A percentile compares a stretch with the other conserved stretches of the same genome.
Conservation (phyloP, 64 coral and sea anemone genomes). For the Actinia tenebrosa region DNA sequence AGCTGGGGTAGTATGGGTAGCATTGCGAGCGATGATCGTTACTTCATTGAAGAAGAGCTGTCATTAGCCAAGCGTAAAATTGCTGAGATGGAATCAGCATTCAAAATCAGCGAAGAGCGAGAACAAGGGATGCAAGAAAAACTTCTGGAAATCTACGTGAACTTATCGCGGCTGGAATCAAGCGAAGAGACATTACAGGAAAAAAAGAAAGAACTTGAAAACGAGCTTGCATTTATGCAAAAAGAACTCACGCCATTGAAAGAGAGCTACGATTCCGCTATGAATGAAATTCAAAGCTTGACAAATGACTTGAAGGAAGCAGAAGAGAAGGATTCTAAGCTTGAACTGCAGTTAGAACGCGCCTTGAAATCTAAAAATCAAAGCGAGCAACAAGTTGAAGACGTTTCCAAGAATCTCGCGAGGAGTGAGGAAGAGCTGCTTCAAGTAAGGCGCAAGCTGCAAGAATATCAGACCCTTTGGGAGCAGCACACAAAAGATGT, state of each 20-base stretch:
- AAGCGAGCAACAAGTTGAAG: conserved; percentile 71
- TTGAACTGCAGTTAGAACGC: conserved; percentile 68
- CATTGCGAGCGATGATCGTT: conserved; percentile 11
- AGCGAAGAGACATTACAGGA: conserved; percentile 74
- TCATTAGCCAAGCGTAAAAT: conserved; percentile 65
- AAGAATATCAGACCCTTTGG: conserved; percentile 80
- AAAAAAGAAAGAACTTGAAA: conserved; percentile 86
- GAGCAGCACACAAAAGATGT: conserved; percentile 72
- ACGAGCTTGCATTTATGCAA: conserved; percentile 75
- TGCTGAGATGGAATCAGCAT: conserved; percentile 52
- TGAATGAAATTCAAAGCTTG: conserved; percentile 70
- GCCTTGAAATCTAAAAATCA: conserved; percentile 64
- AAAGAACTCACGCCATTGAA: conserved; percentile 79
- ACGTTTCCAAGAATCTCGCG: conserved; percentile 36
- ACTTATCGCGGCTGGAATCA: conserved; percentile 79
- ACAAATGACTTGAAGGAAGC: conserved; percentile 47
- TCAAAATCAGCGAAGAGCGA: conserved; percentile 51
- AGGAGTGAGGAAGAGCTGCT: conserved; percentile 87
- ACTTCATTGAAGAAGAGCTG: conserved; percentile 70
- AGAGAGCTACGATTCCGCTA: conserved; percentile 67
- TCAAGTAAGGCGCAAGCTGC: conserved; percentile 67
- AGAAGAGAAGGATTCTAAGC: conserved; percentile 66
- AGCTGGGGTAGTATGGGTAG: conserved; percentile 40
- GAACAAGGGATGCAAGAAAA: conserved; percentile 78
- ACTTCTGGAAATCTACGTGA: conserved; percentile 58